phyloP scores from a whole-genome alignment of 2,888 invertebrate species.

The Lepetodrilus schrolli region DNA sequence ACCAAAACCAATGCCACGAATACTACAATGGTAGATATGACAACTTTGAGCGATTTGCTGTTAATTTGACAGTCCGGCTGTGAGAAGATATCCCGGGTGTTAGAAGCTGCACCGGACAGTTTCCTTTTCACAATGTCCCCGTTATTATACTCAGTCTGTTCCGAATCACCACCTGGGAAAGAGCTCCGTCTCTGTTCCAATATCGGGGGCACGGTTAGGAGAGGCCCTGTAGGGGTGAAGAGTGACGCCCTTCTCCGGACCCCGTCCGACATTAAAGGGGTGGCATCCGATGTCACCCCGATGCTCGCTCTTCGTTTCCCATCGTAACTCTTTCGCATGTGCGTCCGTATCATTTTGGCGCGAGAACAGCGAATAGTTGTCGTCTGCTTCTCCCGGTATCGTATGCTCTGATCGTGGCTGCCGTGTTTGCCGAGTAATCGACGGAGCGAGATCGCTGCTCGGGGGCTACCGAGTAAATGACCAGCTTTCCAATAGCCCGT shows the following conservation, averaged over 20 bases:
- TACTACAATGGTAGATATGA: not conserved
- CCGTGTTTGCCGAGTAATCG: conserved; percentile 9
- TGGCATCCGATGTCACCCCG: not conserved
- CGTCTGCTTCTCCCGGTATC: not conserved
- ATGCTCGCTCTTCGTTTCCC: conserved; percentile 10
- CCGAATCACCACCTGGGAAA: not conserved
- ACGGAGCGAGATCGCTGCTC: too few species aligned
- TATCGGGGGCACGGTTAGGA: not conserved
- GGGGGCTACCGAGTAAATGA: too few species aligned
- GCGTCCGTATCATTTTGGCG: conserved; percentile 22
- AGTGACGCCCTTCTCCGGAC: conserved; percentile 2
- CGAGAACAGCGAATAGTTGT: not conserved
- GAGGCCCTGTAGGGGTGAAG: not conserved
- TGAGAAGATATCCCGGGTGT: not conserved
- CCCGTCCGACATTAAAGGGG: not conserved
- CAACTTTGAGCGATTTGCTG: not conserved
- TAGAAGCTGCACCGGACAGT: not conserved
- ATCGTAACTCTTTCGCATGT: conserved; percentile 19
- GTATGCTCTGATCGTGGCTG: not conserved
- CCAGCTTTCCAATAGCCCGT: too few species aligned
- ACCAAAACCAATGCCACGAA: not conserved
- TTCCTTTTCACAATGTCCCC: not conserved
- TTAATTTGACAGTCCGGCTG: not conserved
- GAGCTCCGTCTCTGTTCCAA: conserved; percentile 18
- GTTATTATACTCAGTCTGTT: not conserved